A percentile compares a stretch with the other conserved stretches of the same genome.
These are phyloP conservation scores for Chloebia gouldiae DNA, from an alignment of 2,113 vertebrate species.

Conservation along the genomic window DNA sequence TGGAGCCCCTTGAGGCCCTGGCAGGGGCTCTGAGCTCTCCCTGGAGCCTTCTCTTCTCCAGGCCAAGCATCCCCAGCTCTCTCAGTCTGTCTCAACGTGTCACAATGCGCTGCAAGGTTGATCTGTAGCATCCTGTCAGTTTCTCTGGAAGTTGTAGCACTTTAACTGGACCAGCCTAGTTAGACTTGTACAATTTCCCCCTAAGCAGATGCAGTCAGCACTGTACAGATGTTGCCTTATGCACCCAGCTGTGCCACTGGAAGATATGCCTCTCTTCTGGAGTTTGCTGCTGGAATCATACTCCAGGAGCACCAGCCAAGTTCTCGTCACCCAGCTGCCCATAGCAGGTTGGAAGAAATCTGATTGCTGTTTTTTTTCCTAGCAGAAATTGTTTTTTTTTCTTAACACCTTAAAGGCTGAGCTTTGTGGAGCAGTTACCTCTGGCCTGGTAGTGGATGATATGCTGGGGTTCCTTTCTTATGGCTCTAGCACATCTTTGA, in stretches of 20 bases:
- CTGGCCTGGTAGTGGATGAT: neutral
- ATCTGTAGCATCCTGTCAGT: neutral
- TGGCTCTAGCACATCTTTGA: neutral
- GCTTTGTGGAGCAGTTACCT: neutral
- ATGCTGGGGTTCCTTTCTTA: neutral
- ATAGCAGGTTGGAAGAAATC: neutral
- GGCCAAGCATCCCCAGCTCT: rapidly evolving
- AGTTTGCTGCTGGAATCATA: neutral
- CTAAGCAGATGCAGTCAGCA: neutral
- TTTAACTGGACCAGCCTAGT: neutral
- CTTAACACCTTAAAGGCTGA: neutral
- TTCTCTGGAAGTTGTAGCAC: neutral
- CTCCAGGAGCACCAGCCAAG: neutral
- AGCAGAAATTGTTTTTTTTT: neutral
- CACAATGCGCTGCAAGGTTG: rapidly evolving
- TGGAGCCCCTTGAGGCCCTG: neutral
- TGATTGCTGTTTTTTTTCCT: neutral
- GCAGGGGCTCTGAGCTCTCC: neutral
- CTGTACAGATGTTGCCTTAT: neutral
- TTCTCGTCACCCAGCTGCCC: neutral
- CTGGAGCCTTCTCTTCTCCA: neutral
- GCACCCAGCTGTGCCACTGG: neutral
- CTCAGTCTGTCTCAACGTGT: neutral
- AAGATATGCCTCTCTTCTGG: neutral
- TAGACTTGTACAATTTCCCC: neutral